A percentile compares a stretch with the other conserved stretches of the same genome.
These are phyloP conservation scores for Agapostemon virescens DNA, from an alignment of 2,888 invertebrate genomes.

Conservation along the genomic window DNA sequence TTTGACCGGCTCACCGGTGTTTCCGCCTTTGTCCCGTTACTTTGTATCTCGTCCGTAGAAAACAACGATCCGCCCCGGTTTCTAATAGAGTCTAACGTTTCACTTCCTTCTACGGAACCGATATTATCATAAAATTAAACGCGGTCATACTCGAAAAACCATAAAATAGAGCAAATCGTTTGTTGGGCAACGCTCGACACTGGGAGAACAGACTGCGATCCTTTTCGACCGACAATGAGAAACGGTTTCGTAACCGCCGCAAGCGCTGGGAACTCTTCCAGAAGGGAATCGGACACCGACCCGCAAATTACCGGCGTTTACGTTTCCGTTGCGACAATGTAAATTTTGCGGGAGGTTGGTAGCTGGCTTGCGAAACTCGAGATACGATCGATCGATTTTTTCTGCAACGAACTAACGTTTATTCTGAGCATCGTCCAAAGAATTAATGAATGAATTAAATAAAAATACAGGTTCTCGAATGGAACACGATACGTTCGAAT, in stretches of 20 bases:
- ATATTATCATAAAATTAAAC: constrained; percentile 31
- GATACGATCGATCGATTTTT: neutral
- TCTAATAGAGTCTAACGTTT: constrained; percentile 10
- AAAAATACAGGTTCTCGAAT: too few relatives aligned
- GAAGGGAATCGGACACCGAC: neutral
- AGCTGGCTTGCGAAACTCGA: neutral
- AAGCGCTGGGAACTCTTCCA: neutral
- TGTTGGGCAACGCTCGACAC: neutral
- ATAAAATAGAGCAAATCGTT: neutral
- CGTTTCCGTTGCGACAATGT: neutral
- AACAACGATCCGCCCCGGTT: neutral
- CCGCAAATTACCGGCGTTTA: neutral
- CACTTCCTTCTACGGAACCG: constrained; percentile 33
- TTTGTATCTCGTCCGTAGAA: neutral
- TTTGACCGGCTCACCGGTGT: constrained; percentile 15
- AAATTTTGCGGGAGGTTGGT: neutral
- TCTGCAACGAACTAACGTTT: too few relatives aligned
- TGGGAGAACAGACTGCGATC: neutral
- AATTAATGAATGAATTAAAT: too few relatives aligned
- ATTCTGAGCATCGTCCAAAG: too few relatives aligned
- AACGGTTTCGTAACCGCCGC: neutral
- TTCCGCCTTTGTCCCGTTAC: constrained; percentile 33
- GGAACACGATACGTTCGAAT: neutral
- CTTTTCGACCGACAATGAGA: neutral
- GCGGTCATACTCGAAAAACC: neutral